Evolutionary conservation across 2,888 invertebrate genomes (phyloP), one percentile per base, ranked within the genome.

Genomic region (Drosophila nr. perissopoda): DNA sequence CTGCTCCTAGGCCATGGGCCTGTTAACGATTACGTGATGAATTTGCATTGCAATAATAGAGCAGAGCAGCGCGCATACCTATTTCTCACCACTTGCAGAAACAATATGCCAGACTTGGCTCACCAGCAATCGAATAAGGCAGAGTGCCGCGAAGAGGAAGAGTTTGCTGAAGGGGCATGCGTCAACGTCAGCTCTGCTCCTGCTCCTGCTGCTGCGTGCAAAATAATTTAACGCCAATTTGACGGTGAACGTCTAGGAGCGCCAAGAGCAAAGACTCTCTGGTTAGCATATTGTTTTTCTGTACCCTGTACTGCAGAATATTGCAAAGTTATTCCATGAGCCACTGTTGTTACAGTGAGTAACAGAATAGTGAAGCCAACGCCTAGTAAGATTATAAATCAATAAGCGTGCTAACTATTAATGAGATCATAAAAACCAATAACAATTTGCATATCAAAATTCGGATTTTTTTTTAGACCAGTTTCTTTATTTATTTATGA

Each of bases 1-100:
- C 33, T 33, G 11, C 10, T 36, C 40, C 67, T 59, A 33, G 21
- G 13, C 48, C 33, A 21, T 27, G 59, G 80, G 87, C 80, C 82
- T 83, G 82, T 83, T 82, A 83, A 84, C 83, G 83, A 83, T 83
- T 84, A 83, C 83, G 87, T 83, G 83, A 83, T 83, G 87, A 83
- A 83, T 83, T 83, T 83, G 83, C 83, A 83, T 83, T 87, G 83
- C 83, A 80, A 83, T 86, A 80, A 79, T 73, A 77, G 76, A 52
- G 69, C 49, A 36, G 56, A 27, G 52, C 54, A n/a, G 53, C 56
- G 48, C 49, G 51, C 66, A 51, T 63, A 59, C 62, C 56, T 49
- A 36, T 21, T 60, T 25, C 25, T 45, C 11, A 10, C 34, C 40
- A 21, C 45, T 42, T 42, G 53, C 51, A 58, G 54, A 75, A 82